Base-by-base conservation (phyloP, 1,140 invertebrate species). In the Zaprionus ornatus region DNA sequence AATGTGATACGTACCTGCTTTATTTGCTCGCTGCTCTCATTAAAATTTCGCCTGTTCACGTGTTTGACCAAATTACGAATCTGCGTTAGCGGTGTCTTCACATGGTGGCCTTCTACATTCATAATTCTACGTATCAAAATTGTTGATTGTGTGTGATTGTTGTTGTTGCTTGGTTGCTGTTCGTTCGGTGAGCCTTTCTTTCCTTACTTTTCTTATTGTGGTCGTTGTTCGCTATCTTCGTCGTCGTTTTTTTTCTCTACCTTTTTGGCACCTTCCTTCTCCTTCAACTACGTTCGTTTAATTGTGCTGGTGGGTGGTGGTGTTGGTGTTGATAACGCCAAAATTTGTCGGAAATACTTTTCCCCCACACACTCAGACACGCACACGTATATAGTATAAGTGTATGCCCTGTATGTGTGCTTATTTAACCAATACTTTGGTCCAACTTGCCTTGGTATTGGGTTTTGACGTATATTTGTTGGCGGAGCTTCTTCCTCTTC, bases 11-110 rank as follows among this genome's bases (percentile, higher is more conserved):
- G 92, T 82, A 94, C 94, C 93, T 94, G 93, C 72, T 93, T 92
- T 82, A 94, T 80, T 79, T 80, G 83, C 52, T 91, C 83, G 74
- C 78, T 93, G 91, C 98, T 97, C 94, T 96, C 95, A 93, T 95
- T 95, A 93, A 96, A 97, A 94, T 98, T 99, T 95, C 98, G 98
- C 95, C 98, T 98, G 93, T 95, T 97, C 94, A 98, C 96, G 95
- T 97, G 98, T 94, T 96, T 95, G 95, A 99, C 96, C 94, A 98
- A 97, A 96, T 97, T 97, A 96, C 96, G 97, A 95, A 99, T 98
- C 96, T 98, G 97, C 95, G 97, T 97, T 96, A 98, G 96, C 95
- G 97, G 97, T 96, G 98, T 97, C 95, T 97, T 98, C 95, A 98
- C 96, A 95, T 97, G 96, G 95, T 80, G 96, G 95, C 77, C 78